Conservation (phyloP, 2,797 vertebrate genomes). For the Coregonus suidteri region DNA sequence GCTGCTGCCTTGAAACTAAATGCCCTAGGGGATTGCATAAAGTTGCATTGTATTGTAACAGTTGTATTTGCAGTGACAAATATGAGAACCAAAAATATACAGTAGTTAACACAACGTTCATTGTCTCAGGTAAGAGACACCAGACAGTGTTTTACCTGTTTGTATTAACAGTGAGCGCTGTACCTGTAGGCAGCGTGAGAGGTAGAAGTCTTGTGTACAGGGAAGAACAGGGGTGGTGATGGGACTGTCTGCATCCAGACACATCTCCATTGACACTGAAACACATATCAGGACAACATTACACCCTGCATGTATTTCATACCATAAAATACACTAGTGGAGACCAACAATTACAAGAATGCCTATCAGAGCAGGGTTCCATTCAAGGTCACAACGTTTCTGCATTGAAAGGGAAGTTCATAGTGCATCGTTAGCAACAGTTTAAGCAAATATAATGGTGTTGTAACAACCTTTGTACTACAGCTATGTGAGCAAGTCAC, state of each 20-base stretch:
- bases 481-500: constrained; percentile 53
- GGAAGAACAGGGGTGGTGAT: constrained; percentile 76
- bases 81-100: too few relatives aligned
- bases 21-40: background rate
- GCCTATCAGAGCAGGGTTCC: background rate
- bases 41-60: background rate
- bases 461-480: constrained; percentile 35
- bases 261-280: constrained; percentile 81
- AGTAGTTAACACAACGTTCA: too few relatives aligned
- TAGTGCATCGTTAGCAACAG: background rate
- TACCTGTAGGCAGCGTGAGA: constrained; percentile 81
- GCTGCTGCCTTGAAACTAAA: background rate
- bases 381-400: constrained; percentile 11
- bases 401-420: background rate
- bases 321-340: background rate
- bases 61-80: too few relatives aligned
- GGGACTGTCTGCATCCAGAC: constrained; percentile 89
- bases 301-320: background rate
- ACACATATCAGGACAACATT: background rate
- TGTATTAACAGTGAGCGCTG: constrained; percentile 33
- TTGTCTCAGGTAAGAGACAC: too few relatives aligned
- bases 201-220: constrained; percentile 87
- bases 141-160: background rate
- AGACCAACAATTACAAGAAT: background rate
- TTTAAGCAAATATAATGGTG: background rate